Evolutionary conservation across 2,113 vertebrate species (phyloP).

Genomic region (Cardinalis cardinalis): DNA sequence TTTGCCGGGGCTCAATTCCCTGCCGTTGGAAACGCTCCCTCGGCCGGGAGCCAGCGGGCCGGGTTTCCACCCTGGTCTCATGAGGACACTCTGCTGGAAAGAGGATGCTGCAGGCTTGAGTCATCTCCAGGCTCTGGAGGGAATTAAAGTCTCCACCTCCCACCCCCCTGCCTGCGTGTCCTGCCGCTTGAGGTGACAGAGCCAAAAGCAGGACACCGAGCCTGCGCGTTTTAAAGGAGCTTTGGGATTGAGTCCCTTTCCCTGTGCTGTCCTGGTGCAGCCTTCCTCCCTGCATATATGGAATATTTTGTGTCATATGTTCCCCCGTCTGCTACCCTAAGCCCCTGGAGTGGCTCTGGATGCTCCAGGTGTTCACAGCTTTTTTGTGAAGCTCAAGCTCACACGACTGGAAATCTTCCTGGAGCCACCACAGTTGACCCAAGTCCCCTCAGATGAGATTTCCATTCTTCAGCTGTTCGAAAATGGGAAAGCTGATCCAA

Average conservation of each 20-base stretch:
- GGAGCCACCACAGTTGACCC: not conserved
- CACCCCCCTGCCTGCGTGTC: not conserved
- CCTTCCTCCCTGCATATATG: not conserved
- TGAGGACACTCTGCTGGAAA: conserved; percentile 6
- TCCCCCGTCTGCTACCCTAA: not conserved
- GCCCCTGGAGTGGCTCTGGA: not conserved
- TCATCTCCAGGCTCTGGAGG: not conserved
- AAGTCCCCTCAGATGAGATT: not conserved
- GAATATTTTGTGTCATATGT: not conserved
- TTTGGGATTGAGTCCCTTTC: not conserved
- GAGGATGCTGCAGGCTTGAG: not conserved
- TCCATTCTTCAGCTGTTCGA: not conserved
- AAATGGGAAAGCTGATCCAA: not conserved
- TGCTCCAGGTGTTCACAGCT: not conserved
- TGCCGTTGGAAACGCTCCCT: not conserved
- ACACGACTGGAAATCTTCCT: not conserved
- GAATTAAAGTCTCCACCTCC: not conserved
- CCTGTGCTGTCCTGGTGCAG: not conserved
- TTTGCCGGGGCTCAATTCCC: fast-evolving
- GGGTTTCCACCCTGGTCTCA: not conserved
- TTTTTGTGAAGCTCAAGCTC: not conserved
- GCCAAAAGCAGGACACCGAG: not conserved
- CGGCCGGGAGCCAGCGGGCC: not conserved
- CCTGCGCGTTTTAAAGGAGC: fast-evolving
- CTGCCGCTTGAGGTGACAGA: not conserved